Percentiles rank a stretch among this genome's conserved stretches.
Evolutionary conservation across 2,113 vertebrate species (phyloP).

Genomic region (Rhagologus leucostigma): DNA sequence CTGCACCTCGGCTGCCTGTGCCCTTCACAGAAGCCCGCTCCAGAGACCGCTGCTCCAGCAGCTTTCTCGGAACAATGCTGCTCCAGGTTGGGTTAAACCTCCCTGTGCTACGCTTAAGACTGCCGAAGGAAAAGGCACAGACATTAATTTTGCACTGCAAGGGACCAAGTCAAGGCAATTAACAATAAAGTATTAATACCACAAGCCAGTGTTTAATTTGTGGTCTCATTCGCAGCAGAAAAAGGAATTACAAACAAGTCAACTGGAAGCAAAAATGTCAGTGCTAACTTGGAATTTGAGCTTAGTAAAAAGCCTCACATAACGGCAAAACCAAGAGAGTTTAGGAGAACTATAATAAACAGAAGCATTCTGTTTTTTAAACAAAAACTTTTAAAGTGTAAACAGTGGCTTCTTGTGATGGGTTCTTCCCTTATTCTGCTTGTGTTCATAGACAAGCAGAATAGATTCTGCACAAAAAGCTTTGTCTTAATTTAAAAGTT

Average conservation of each 20-base stretch:
- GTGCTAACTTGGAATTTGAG: neutral
- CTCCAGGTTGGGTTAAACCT: neutral
- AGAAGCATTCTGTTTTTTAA: neutral
- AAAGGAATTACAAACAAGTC: neutral
- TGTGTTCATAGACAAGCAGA: neutral
- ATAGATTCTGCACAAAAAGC: neutral
- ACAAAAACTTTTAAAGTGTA: neutral
- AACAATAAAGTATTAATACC: neutral
- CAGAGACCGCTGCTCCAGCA: neutral
- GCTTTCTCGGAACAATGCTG: neutral
- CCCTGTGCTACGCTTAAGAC: neutral
- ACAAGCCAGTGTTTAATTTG: neutral
- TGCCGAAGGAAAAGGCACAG: neutral
- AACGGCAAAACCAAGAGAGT: neutral
- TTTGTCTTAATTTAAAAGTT: neutral
- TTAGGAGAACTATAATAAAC: neutral
- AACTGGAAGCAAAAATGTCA: neutral
- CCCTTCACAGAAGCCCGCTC: neutral
- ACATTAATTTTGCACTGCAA: neutral
- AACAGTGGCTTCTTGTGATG: neutral
- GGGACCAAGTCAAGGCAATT: neutral
- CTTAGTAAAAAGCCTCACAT: neutral
- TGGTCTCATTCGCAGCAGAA: neutral
- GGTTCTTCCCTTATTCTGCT: neutral
- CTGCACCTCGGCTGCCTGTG: accelerated